Evolutionary conservation across 2,888 invertebrate genomes (phyloP).

Genomic region (Phanerotoma sp.): DNA sequence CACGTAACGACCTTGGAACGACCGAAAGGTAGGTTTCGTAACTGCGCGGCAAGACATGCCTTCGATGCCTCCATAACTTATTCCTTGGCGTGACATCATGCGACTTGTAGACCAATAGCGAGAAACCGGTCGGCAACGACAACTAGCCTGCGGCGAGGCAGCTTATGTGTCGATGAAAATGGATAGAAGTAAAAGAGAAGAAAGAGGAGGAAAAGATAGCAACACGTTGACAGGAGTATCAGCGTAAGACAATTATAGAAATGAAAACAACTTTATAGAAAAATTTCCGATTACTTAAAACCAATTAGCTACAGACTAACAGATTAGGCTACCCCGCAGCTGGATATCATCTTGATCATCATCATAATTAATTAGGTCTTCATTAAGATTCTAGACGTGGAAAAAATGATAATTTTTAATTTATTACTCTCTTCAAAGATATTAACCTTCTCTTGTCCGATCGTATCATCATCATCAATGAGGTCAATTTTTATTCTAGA

Average conservation of each 20-base stretch:
- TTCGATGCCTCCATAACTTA: slow-evolving; percentile 42
- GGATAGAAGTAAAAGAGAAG: slow-evolving; percentile 1
- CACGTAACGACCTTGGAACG: slow-evolving; percentile 38
- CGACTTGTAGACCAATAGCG: slow-evolving; percentile 43
- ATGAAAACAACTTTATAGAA: too few relatives aligned
- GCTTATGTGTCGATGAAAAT: slow-evolving; percentile 8
- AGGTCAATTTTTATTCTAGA: not conserved
- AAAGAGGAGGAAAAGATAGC: not conserved
- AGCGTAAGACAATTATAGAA: too few relatives aligned
- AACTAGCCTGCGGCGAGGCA: slow-evolving; percentile 15
- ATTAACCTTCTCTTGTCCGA: not conserved
- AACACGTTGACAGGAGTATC: not conserved
- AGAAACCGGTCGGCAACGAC: slow-evolving; percentile 29
- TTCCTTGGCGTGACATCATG: slow-evolving; percentile 49
- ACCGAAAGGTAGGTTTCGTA: slow-evolving; percentile 44
- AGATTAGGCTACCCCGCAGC: not conserved
- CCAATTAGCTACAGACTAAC: not conserved
- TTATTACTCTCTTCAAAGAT: not conserved
- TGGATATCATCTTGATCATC: not conserved
- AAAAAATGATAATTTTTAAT: not conserved
- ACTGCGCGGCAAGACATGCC: slow-evolving; percentile 33
- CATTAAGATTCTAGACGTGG: slow-evolving; percentile 6
- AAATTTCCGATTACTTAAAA: too few relatives aligned
- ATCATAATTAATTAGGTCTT: not conserved
- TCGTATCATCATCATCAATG: not conserved